A percentile compares a stretch with the other conserved stretches of the same genome.
phyloP scores from a whole-genome alignment of 2,888 invertebrate genomes.

The Actias luna region DNA sequence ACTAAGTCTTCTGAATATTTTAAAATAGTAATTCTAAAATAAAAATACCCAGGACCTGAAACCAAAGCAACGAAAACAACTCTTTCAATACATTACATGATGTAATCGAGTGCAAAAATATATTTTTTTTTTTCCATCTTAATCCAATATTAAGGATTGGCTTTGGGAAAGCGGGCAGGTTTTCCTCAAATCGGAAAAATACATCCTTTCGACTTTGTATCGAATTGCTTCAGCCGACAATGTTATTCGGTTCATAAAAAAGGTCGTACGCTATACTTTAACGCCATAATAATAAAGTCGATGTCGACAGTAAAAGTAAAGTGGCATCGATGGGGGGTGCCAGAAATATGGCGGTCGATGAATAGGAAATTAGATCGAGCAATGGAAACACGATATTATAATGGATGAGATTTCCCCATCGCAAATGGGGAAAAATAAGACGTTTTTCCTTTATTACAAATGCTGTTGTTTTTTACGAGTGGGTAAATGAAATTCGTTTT shows the following conservation, averaged over 20 bases:
- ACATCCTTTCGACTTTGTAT: constrained; percentile 51
- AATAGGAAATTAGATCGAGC: constrained; percentile 68
- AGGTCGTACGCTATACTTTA: constrained; percentile 32
- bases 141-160: constrained; percentile 64
- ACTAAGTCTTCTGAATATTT: too few relatives aligned
- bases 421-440: constrained; percentile 28
- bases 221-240: constrained; percentile 45
- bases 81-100: constrained; percentile 40
- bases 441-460: constrained; percentile 29
- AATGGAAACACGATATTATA: constrained; percentile 60
- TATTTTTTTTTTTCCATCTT: constrained; percentile 55
- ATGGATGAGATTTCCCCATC: constrained; percentile 54
- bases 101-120: constrained; percentile 62
- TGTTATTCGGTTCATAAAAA: constrained; percentile 17
- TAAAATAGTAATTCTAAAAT: too few relatives aligned
- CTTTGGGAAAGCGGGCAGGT: constrained; percentile 46
- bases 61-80: constrained; percentile 12
- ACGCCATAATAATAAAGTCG: constrained; percentile 21
- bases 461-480: constrained; percentile 10
- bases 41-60: background rate
- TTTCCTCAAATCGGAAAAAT: constrained; percentile 44
- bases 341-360: constrained; percentile 59
- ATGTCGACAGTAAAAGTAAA: constrained; percentile 13
- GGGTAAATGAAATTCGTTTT: constrained; percentile 1
- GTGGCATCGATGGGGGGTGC: constrained; percentile 30